phyloP scores from a whole-genome alignment of 2,888 invertebrate genomes.

The Tridacna crocea region DNA sequence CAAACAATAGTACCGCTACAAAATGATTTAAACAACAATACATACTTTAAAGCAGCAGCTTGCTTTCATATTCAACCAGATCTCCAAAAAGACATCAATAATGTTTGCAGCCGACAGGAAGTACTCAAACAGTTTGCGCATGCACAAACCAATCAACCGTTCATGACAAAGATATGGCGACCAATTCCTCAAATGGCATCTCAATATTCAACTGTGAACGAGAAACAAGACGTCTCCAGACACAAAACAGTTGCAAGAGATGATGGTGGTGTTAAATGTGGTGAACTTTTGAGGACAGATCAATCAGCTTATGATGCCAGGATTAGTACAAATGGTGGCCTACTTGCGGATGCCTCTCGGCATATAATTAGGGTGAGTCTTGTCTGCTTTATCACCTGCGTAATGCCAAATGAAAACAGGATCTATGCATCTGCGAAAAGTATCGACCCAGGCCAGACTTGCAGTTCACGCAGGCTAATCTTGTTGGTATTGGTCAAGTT shows the following conservation, averaged over 20 bases:
- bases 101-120: neutral
- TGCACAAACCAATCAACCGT: neutral
- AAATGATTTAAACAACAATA: conserved; percentile 11
- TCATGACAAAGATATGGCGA: conserved; percentile 34
- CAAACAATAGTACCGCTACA: neutral
- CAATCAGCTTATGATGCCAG: neutral
- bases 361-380: conserved; percentile 11
- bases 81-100: neutral
- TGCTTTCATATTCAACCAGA: neutral
- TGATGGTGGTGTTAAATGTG: no score
- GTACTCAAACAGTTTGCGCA: conserved; percentile 8
- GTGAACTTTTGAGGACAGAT: neutral
- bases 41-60: neutral
- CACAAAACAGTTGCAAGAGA: no score
- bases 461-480: no score
- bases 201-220: neutral
- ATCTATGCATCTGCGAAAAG: no score
- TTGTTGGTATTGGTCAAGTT: no score
- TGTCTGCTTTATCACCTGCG: neutral
- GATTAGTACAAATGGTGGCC: neutral
- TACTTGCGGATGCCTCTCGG: neutral
- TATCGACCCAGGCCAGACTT: no score
- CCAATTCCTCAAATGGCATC: conserved; percentile 48
- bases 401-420: no score
- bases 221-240: no score